Conservation (phyloP, 2,888 invertebrate genomes). For the Elysia crispata region DNA sequence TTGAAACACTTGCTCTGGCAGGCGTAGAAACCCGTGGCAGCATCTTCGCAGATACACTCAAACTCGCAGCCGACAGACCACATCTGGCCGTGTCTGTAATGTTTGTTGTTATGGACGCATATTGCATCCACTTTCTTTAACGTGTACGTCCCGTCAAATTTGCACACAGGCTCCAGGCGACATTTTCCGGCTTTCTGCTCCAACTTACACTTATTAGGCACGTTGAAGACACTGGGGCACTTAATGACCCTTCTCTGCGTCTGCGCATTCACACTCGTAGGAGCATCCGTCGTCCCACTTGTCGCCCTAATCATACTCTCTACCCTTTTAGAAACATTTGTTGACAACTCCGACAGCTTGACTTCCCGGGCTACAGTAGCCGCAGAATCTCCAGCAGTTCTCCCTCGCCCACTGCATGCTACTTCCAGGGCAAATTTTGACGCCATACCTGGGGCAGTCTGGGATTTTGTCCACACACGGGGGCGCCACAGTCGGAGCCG, state of each 20-base stretch:
- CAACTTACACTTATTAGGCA: slow-evolving; percentile 67
- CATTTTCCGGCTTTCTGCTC: slow-evolving; percentile 59
- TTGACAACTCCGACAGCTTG: slow-evolving; percentile 46
- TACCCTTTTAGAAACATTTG: slow-evolving; percentile 65
- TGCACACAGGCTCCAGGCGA: slow-evolving; percentile 66
- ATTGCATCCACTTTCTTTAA: slow-evolving; percentile 63
- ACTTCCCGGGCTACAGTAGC: slow-evolving; percentile 59
- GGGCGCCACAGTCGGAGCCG: slow-evolving; percentile 57
- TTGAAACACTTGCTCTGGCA: slow-evolving; percentile 57
- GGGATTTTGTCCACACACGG: slow-evolving; percentile 60
- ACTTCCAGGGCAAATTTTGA: slow-evolving; percentile 53
- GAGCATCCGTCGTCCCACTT: slow-evolving; percentile 69
- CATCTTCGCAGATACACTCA: slow-evolving; percentile 53
- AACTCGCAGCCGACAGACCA: slow-evolving; percentile 56
- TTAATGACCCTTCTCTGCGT: slow-evolving; percentile 58
- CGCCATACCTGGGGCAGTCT: slow-evolving; percentile 59
- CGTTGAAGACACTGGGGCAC: slow-evolving; percentile 67
- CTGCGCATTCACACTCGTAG: slow-evolving; percentile 66
- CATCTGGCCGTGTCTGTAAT: slow-evolving; percentile 56
- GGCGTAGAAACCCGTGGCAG: slow-evolving; percentile 48
- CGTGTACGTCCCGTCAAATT: slow-evolving; percentile 64
- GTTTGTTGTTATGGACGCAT: slow-evolving; percentile 50
- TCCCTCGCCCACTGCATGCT: slow-evolving; percentile 64
- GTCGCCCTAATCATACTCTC: slow-evolving; percentile 62
- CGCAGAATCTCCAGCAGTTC: slow-evolving; percentile 68